A percentile compares a stretch with the other conserved stretches of the same genome.
Conservation (phyloP, 2,888 invertebrate species). For the Rutpela maculata region DNA sequence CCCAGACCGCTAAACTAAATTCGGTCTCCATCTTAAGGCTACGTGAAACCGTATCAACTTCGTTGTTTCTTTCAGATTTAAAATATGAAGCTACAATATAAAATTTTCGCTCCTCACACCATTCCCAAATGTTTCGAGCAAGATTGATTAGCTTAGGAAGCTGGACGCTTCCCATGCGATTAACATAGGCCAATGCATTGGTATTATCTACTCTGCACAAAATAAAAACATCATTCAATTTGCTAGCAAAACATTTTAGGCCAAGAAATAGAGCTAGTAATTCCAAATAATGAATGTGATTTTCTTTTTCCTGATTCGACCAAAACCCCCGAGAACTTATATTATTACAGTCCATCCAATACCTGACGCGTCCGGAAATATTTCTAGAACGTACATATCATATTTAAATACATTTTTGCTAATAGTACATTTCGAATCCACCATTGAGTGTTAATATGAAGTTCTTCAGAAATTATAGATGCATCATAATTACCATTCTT, state of each 20-base stretch:
- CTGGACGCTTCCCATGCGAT: constrained; percentile 11
- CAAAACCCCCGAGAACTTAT: constrained; percentile 10
- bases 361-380: not conserved
- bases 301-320: not conserved
- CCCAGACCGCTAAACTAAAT: not conserved
- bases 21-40: not conserved
- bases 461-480: too few species aligned
- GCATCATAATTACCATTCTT: too few species aligned
- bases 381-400: not conserved
- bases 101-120: not conserved
- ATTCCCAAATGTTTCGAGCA: not conserved
- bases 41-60: not conserved
- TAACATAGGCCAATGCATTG: not conserved
- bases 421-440: not conserved
- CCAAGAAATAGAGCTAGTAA: not conserved
- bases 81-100: constrained; percentile 15
- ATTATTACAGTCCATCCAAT: not conserved
- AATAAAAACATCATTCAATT: not conserved
- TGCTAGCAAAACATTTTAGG: constrained; percentile 9
- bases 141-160: not conserved
- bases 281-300: constrained; percentile 2
- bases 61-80: not conserved
- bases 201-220: not conserved
- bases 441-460: not conserved
- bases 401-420: not conserved